phyloP scores from a whole-genome alignment of 2,888 invertebrate species.

The Hydriomena furcata region DNA sequence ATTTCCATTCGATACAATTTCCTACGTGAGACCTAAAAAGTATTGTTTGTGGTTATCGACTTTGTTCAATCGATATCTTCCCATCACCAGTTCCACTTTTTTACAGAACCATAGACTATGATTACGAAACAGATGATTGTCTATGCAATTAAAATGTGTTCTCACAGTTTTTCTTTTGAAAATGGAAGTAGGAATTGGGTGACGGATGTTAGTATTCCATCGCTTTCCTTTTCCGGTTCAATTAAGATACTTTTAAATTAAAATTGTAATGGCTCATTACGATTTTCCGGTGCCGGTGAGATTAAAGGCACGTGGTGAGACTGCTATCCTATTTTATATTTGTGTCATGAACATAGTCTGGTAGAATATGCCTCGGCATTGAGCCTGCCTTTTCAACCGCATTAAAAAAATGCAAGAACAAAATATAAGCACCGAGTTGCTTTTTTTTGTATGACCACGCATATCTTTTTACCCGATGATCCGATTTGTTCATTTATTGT shows the following conservation, averaged over 20 bases:
- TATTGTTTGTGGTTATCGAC: too few species aligned
- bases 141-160: conserved; percentile 2
- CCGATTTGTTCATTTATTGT: too few species aligned
- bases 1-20: too few species aligned
- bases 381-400: too few species aligned
- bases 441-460: too few species aligned
- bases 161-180: conserved; percentile 20
- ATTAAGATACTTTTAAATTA: conserved; percentile 17
- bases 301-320: background rate
- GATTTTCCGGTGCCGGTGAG: background rate
- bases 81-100: conserved; percentile 3
- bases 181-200: conserved; percentile 24
- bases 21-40: too few species aligned
- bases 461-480: too few species aligned
- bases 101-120: background rate
- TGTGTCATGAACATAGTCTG: too few species aligned
- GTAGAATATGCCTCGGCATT: too few species aligned
- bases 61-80: background rate
- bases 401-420: too few species aligned
- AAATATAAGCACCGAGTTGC: too few species aligned
- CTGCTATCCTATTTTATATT: too few species aligned
- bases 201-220: conserved; percentile 24
- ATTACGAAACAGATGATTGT: conserved; percentile 2
- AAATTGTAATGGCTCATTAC: conserved; percentile 3
- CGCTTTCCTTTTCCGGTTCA: conserved; percentile 26